phyloP scores from a whole-genome alignment of 2,797 vertebrate genomes.

The Mus caroli region DNA sequence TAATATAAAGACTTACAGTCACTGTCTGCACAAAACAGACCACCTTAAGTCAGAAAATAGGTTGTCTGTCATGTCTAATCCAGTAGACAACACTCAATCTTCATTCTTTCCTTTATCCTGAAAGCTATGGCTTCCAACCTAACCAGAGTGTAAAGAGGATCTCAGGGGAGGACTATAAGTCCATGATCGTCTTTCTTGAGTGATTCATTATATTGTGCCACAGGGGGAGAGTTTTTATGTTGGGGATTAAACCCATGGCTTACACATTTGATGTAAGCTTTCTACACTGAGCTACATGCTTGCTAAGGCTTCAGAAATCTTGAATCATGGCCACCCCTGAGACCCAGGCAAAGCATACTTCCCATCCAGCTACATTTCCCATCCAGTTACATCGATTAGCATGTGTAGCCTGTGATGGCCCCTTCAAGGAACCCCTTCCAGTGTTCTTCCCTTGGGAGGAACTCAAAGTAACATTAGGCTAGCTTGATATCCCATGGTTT shows the following conservation, averaged over 20 bases:
- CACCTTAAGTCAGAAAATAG: slow-evolving; percentile 53
- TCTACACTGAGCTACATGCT: not conserved
- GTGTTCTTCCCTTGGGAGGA: not conserved
- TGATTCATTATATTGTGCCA: not conserved
- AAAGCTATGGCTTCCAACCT: not conserved
- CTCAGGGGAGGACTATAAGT: not conserved
- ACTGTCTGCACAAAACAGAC: not conserved
- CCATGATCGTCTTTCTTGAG: not conserved
- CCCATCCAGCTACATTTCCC: not conserved
- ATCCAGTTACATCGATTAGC: not conserved
- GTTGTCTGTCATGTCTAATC: slow-evolving; percentile 53
- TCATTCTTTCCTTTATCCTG: not conserved
- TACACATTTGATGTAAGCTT: too few relatives aligned
- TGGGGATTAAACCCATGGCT: not conserved
- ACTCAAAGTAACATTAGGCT: not conserved
- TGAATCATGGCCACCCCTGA: not conserved
- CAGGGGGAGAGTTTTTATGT: too few relatives aligned
- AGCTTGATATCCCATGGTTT: not conserved
- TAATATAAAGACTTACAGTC: slow-evolving; percentile 65
- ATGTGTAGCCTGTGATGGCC: too few relatives aligned
- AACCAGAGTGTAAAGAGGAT: not conserved
- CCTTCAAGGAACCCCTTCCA: not conserved
- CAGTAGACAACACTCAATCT: not conserved
- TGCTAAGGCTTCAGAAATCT: not conserved
- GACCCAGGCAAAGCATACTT: not conserved